Base-by-base conservation (phyloP, 1,140 invertebrate species). In the Drosophila biarmipes region DNA sequence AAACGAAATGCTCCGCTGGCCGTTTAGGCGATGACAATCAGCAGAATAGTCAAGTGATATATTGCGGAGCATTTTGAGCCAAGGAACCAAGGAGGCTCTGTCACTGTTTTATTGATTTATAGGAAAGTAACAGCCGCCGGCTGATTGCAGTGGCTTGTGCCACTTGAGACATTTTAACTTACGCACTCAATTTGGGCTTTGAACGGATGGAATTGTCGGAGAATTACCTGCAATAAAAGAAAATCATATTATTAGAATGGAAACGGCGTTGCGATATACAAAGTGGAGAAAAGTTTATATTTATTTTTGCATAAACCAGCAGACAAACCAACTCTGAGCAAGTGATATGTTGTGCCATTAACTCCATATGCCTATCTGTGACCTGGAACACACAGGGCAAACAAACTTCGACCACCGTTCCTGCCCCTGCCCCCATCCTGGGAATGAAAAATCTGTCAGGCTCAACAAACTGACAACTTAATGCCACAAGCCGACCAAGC, bases 391-490 rank as follows among this genome's bases (percentile, higher is more conserved):
- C 48, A 40, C 52, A 40, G 51, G 45, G 17, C 74, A 56, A 35
- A 49, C 45, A 56, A 69, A 35, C 78, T 57, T 59, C 14, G 10
- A 62, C 27, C 52, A 46, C 37, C 34, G 34, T 37, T n/a, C n/a
- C n/a, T n/a, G n/a, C 37, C 34, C 38, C 14, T n/a, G n/a, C 35
- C 38, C 17, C 24, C n/a, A 6, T 3, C 31, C 46, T 8, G 38
- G 62, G 80, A 72, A 82, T 82, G 82, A 82, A 89, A 89, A 89
- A 87, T 87, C 82, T 87, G 82, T 82, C 82, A 87, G 55, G 79
- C 84, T 87, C 79, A 89, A 77, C 75, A 82, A 82, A 87, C 82
- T 73, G 82, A 87, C 82, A 89, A 82, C 74, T 89, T 87, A 87
- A 87, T 87, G 78, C 82, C 78, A 68, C 74, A 87, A 75, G 51